These are phyloP conservation scores for Irena cyanogastra DNA, from an alignment of 2,113 vertebrate species.

Conservation along the genomic window DNA sequence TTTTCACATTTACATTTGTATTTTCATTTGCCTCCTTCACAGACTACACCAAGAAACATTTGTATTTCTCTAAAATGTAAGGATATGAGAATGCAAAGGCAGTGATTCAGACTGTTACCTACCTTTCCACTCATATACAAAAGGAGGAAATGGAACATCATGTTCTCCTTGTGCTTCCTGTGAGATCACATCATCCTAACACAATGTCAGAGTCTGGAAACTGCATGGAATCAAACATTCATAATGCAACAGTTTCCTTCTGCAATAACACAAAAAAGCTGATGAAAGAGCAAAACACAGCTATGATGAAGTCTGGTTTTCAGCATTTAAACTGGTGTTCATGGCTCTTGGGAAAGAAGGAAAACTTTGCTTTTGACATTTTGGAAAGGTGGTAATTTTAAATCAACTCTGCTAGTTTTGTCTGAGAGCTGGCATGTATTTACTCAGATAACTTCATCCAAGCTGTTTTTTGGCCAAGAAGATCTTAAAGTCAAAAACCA, in stretches of 20 bases:
- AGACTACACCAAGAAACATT: background rate
- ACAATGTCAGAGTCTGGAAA: background rate
- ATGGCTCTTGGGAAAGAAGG: background rate
- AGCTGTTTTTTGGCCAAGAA: background rate
- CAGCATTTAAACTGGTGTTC: background rate
- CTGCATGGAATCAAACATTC: background rate
- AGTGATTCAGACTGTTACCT: background rate
- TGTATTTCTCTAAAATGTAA: background rate
- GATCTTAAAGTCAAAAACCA: slow-evolving; percentile 52
- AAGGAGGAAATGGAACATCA: background rate
- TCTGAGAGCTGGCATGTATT: background rate
- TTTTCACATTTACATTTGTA: background rate
- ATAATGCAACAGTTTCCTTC: background rate
- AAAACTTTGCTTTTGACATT: background rate
- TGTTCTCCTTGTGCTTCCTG: background rate
- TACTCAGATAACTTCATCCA: slow-evolving; percentile 3
- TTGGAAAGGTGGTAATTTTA: background rate
- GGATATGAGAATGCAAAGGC: background rate
- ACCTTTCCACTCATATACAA: background rate
- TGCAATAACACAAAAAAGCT: background rate
- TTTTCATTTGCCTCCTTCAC: background rate
- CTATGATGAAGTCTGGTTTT: background rate
- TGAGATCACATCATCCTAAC: background rate
- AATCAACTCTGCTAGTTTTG: background rate
- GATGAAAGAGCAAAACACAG: accelerated